These are phyloP conservation scores for Gnathonemus echidnorhynchus DNA, from an alignment of 2,113 vertebrate genomes.

Conservation along the genomic window DNA sequence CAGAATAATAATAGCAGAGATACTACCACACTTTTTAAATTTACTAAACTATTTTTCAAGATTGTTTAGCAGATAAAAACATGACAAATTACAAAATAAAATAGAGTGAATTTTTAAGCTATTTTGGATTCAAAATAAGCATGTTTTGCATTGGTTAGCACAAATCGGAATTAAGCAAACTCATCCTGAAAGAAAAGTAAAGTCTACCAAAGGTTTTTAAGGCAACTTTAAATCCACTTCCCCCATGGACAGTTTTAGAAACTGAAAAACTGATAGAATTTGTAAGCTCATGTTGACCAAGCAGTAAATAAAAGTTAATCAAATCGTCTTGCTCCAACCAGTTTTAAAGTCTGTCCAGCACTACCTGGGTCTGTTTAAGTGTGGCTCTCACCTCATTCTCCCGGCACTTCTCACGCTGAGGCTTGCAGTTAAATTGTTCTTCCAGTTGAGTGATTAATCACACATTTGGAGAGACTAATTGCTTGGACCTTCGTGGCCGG, in stretches of 20 bases:
- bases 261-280: neutral
- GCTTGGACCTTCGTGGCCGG: neutral
- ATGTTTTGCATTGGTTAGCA: neutral
- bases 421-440: neutral
- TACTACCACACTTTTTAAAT: neutral
- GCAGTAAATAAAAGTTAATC: neutral
- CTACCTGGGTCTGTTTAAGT: neutral
- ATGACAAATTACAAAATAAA: neutral
- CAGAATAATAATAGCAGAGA: neutral
- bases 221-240: neutral
- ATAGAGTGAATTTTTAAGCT: neutral
- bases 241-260: neutral
- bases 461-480: constrained; percentile 11
- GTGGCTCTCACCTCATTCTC: neutral
- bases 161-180: neutral
- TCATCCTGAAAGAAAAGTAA: neutral
- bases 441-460: constrained; percentile 16
- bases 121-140: neutral
- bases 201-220: neutral
- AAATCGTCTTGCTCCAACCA: neutral
- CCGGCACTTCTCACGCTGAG: neutral
- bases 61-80: neutral
- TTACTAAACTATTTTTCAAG: neutral
- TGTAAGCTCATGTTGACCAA: neutral
- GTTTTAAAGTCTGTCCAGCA: neutral